These are phyloP conservation scores for Panagrolaimus sp. DNA, from an alignment of 1,140 invertebrate genomes.

Conservation along the genomic window DNA sequence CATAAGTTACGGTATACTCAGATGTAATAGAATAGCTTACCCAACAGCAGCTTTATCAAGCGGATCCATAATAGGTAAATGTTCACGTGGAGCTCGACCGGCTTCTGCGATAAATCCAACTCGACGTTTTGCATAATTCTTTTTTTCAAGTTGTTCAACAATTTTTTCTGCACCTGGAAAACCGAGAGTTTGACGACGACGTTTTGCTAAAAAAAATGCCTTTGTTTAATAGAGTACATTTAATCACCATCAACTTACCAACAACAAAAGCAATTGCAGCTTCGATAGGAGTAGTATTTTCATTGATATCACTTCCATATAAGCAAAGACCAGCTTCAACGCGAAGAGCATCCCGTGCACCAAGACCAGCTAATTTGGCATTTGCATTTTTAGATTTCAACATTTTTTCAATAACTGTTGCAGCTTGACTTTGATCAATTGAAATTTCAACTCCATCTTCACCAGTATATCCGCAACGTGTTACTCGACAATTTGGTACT, in stretches of 20 bases:
- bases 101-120: conserved; percentile 68
- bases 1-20: too few species aligned
- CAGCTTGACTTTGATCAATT: conserved; percentile 65
- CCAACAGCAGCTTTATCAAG: conserved; percentile 69
- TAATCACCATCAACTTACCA: neutral
- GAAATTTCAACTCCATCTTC: conserved; percentile 95
- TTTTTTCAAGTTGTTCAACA: conserved; percentile 64
- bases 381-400: conserved; percentile 63
- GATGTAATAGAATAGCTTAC: too few species aligned
- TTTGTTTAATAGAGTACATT: too few species aligned
- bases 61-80: conserved; percentile 60
- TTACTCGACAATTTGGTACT: conserved; percentile 68
- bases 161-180: conserved; percentile 63
- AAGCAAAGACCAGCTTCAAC: conserved; percentile 94
- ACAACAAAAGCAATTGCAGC: conserved; percentile 83
- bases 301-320: conserved; percentile 91
- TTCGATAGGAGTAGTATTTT: conserved; percentile 83
- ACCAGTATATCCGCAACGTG: conserved; percentile 91
- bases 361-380: conserved; percentile 81
- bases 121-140: conserved; percentile 68
- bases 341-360: conserved; percentile 74
- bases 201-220: conserved; percentile 41
- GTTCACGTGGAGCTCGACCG: conserved; percentile 64
- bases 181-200: conserved; percentile 54
- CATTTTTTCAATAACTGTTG: conserved; percentile 67